Base-by-base conservation (phyloP, 2,113 vertebrate species). In the Alligator mississippiensis region DNA sequence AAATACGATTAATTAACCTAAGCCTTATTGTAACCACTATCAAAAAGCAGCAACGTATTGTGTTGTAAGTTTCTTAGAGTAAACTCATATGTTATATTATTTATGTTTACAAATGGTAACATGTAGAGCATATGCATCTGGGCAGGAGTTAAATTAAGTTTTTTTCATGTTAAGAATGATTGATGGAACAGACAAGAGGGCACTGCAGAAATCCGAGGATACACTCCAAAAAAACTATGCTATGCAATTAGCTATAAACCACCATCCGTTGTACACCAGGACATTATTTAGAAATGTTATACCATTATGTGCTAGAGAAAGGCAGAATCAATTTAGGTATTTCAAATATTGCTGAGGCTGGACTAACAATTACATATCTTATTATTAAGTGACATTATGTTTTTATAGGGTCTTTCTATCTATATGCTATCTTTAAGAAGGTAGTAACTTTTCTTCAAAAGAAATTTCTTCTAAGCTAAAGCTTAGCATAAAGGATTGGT, bases 111-210 rank as follows among this genome's bases (percentile, higher is more conserved):
- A 74, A 95, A 94, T 95, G 87, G 60, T 77, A 92, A 75, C 66
- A 75, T 63, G 82, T 82, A 84, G 63, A 87, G 87, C 82, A 76
- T 84, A 19, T 87, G 87, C 91, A 95, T 74, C 85, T 82, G 87
- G 77, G 66, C 85, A 91, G 84, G 80, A 95, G 76, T 85, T 92
- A 91, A 95, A 92, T 77, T 92, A 93, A 85, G 76, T 91, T 75
- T 83, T 93, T 97, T 97, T 98, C 90, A 88, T 92, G 85, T 88
- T 92, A 64, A 24, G 95, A 93, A 88, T 91, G 82, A 94, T 85
- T 96, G 94, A 94, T 86, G 81, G 64, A 77, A 82, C 62, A 85
- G 74, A 76, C 59, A 93, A 91, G 54, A n/a, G 47, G 78, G 85
- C 55, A 89, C 88, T 83, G 89, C 62, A 93, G 94, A 95, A 94